These are phyloP conservation scores for Coreius guichenoti DNA, from an alignment of 2,797 vertebrate species.

Conservation along the genomic window DNA sequence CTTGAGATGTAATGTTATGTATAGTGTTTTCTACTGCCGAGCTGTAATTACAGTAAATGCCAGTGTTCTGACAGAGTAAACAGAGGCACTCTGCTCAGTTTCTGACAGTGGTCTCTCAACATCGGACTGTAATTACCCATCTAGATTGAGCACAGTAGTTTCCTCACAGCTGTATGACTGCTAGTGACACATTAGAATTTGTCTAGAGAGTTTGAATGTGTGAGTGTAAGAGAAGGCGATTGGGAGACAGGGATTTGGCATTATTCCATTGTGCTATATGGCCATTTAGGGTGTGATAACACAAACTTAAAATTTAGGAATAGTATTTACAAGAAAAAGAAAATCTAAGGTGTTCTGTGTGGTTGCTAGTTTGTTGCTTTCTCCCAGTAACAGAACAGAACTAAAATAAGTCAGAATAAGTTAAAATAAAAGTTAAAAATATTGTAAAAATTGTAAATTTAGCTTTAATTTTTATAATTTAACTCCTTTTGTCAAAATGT, in stretches of 20 bases:
- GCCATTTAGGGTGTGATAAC: neutral
- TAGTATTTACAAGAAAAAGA: neutral
- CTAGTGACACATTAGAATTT: conserved; percentile 16
- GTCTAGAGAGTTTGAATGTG: conserved; percentile 6
- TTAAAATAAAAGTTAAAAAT: too few relatives aligned
- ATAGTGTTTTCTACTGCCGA: conserved; percentile 21
- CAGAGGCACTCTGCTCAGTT: conserved; percentile 36
- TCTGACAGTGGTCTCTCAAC: conserved; percentile 36
- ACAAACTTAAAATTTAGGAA: neutral
- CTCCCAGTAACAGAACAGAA: too few relatives aligned
- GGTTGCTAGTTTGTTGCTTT: neutral
- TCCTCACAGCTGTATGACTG: neutral
- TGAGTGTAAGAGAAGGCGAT: neutral
- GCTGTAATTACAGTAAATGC: conserved; percentile 49
- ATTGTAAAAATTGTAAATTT: too few relatives aligned
- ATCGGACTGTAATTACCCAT: conserved; percentile 35
- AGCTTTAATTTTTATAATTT: too few relatives aligned
- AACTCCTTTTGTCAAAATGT: too few relatives aligned
- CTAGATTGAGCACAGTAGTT: conserved; percentile 21
- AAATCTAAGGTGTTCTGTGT: neutral
- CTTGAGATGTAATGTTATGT: conserved; percentile 33
- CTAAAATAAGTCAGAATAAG: too few relatives aligned
- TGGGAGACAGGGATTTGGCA: neutral
- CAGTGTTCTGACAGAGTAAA: conserved; percentile 48
- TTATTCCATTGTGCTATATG: neutral